Evolutionary conservation across 2,888 invertebrate genomes (phyloP).

Genomic region (Subacronicta megacephala): DNA sequence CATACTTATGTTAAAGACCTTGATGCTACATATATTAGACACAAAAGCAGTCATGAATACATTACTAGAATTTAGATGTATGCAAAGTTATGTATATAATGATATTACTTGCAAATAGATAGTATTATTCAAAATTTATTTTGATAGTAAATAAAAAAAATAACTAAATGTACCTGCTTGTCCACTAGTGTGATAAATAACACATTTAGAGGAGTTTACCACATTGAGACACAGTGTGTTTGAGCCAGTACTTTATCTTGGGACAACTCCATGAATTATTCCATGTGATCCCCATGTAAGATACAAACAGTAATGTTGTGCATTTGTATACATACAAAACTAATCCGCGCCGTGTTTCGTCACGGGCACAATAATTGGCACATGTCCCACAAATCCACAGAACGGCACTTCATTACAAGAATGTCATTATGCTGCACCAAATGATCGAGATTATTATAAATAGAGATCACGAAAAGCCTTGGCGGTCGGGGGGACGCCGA

Average conservation of each 20-base stretch:
- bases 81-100: slow-evolving; percentile 27
- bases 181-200: slow-evolving; percentile 39
- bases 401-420: slow-evolving; percentile 87
- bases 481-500: slow-evolving; percentile 74
- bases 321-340: slow-evolving; percentile 83
- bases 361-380: slow-evolving; percentile 86
- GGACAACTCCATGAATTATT: slow-evolving; percentile 31
- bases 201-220: slow-evolving; percentile 40
- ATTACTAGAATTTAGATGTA: slow-evolving; percentile 38
- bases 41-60: slow-evolving; percentile 50
- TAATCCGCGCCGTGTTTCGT: slow-evolving; percentile 76
- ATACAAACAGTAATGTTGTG: slow-evolving; percentile 68
- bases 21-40: slow-evolving; percentile 33
- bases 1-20: slow-evolving; percentile 32
- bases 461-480: slow-evolving; percentile 85
- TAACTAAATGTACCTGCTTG: slow-evolving; percentile 45
- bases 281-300: slow-evolving; percentile 61
- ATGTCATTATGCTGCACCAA: slow-evolving; percentile 87
- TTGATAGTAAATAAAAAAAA: slow-evolving; percentile 33
- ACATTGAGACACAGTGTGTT: slow-evolving; percentile 26
- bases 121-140: slow-evolving; percentile 12
- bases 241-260: slow-evolving; percentile 25
- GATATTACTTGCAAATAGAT: slow-evolving; percentile 10
- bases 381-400: slow-evolving; percentile 86
- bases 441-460: slow-evolving; percentile 87